These are phyloP conservation scores for Habropoda laboriosa DNA, from an alignment of 1,140 invertebrate species.

Conservation along the genomic window DNA sequence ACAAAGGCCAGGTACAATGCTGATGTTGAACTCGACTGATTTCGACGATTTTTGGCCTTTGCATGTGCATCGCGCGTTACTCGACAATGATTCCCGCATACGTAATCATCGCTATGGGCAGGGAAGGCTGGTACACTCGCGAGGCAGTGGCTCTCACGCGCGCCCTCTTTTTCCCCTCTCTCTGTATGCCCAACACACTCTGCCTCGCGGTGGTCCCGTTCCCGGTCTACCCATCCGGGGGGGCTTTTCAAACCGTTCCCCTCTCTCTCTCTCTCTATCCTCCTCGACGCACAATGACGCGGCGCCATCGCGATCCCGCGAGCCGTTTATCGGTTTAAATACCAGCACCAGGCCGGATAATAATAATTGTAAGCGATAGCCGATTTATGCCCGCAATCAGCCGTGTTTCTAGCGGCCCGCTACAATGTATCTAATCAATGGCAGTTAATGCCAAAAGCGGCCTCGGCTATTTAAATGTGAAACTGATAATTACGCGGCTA, in stretches of 20 bases:
- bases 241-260: conserved; percentile 37
- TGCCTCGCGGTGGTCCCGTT: neutral
- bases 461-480: conserved; percentile 23
- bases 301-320: conserved; percentile 45
- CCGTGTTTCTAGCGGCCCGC: conserved; percentile 18
- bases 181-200: no score
- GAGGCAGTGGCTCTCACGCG: conserved; percentile 65
- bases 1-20: conserved; percentile 80
- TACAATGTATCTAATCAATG: conserved; percentile 47
- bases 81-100: conserved; percentile 80
- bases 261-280: no score
- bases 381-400: conserved; percentile 45
- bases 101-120: conserved; percentile 77
- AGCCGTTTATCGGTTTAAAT: conserved; percentile 59
- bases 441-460: conserved; percentile 33
- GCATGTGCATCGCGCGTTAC: conserved; percentile 75
- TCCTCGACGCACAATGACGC: conserved; percentile 40
- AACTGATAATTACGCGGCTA: conserved; percentile 14
- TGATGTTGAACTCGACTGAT: conserved; percentile 82
- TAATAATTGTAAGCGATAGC: conserved; percentile 52
- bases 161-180: conserved; percentile 60
- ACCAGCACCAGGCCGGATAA: conserved; percentile 37
- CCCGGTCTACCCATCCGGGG: neutral
- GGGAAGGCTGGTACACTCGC: conserved; percentile 61
- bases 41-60: conserved; percentile 81